A percentile compares a stretch with the other conserved stretches of the same genome.
Evolutionary conservation across 2,888 invertebrate genomes (phyloP).

Genomic region (Netelia virgata): DNA sequence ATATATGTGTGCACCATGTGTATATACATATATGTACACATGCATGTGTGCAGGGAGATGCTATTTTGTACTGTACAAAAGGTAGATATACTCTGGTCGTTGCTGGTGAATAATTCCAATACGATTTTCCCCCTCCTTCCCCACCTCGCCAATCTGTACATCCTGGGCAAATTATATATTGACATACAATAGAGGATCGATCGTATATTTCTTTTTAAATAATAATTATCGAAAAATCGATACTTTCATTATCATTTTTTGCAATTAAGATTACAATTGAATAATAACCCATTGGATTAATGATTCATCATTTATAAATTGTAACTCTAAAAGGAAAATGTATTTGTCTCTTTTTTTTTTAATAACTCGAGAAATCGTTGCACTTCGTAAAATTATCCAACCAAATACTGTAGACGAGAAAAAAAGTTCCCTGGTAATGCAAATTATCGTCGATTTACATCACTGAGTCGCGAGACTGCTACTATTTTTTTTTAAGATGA

Average conservation of each 20-base stretch:
- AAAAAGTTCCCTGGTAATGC: slow-evolving; percentile 1
- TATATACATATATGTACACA: slow-evolving; percentile 76
- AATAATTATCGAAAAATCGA: slow-evolving; percentile 24
- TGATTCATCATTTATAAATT: neutral
- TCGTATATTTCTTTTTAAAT: slow-evolving; percentile 36
- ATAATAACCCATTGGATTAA: neutral
- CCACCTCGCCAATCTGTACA: slow-evolving; percentile 58
- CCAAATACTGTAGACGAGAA: neutral
- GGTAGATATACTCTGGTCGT: slow-evolving; percentile 83
- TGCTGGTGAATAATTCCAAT: slow-evolving; percentile 77
- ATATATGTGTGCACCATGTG: slow-evolving; percentile 74
- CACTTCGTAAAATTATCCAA: slow-evolving; percentile 1
- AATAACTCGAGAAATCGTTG: neutral
- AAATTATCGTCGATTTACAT: neutral
- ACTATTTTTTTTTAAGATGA: slow-evolving; percentile 44
- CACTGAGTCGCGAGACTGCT: slow-evolving; percentile 5
- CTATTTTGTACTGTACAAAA: slow-evolving; percentile 84
- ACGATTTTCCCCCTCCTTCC: slow-evolving; percentile 23
- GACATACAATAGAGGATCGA: slow-evolving; percentile 41
- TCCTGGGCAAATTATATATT: slow-evolving; percentile 63
- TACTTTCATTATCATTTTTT: slow-evolving; percentile 27
- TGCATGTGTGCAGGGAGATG: slow-evolving; percentile 79
- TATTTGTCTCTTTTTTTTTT: neutral
- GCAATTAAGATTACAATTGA: neutral
- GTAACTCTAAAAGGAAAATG: neutral